Conservation (phyloP, 2,113 vertebrate genomes). For the Uropsilus gracilis region DNA sequence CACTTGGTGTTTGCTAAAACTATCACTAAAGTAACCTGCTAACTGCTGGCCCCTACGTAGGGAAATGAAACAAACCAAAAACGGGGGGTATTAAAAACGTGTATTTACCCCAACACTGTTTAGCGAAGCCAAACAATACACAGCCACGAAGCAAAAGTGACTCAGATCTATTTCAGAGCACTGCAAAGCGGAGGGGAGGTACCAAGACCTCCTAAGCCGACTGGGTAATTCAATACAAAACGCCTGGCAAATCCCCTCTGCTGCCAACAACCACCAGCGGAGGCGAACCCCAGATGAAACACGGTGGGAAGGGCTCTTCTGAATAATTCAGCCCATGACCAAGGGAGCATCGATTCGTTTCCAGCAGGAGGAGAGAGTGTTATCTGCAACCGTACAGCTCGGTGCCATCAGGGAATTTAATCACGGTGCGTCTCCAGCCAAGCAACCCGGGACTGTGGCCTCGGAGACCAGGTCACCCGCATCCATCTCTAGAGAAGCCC, state of each 20-base stretch:
- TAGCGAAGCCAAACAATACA: slow-evolving; percentile 51
- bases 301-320: slow-evolving; percentile 86
- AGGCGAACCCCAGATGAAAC: slow-evolving; percentile 90
- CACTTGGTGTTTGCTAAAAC: not conserved
- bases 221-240: slow-evolving; percentile 84
- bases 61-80: not conserved
- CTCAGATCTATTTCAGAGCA: slow-evolving; percentile 40
- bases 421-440: slow-evolving; percentile 84
- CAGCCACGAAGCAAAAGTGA: slow-evolving; percentile 70
- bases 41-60: not conserved
- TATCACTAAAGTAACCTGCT: not conserved
- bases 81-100: not conserved
- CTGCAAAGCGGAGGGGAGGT: slow-evolving; percentile 69
- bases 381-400: slow-evolving; percentile 87
- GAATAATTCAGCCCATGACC: slow-evolving; percentile 95
- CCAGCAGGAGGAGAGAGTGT: slow-evolving; percentile 90
- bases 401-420: slow-evolving; percentile 89
- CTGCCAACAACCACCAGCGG: slow-evolving; percentile 82
- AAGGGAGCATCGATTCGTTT: slow-evolving; percentile 93
- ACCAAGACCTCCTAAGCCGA: slow-evolving; percentile 80
- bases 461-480: slow-evolving; percentile 82
- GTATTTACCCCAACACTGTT: not conserved
- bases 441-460: slow-evolving; percentile 84
- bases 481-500: slow-evolving; percentile 53
- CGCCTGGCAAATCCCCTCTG: slow-evolving; percentile 81